Base-by-base conservation (phyloP, 2,797 vertebrate genomes). In the Hirundo rustica region DNA sequence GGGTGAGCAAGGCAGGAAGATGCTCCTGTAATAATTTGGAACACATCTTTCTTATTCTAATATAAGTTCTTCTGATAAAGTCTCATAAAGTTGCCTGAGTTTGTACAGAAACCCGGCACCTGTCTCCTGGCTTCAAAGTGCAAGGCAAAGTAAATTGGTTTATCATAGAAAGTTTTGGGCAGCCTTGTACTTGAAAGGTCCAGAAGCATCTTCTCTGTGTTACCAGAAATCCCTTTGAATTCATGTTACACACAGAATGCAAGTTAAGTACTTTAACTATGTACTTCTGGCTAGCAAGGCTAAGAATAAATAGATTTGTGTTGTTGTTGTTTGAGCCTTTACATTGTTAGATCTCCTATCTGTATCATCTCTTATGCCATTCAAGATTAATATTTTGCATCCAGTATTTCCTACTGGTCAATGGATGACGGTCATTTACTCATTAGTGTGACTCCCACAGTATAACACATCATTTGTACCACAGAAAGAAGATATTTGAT, bases 1-100 rank as follows among this genome's bases (percentile, higher is more conserved):
- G 70, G n/a, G 62, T 85, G 85, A 81, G 62, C 85, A 95, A 86
- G 44, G 38, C 50, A 85, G 23, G 16, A 38, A 76, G 91, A 85
- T 92, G 20, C 21, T 93, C 19, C 71, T 79, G 91, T 68, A 85
- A 83, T 44, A 42, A 74, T 67, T 62, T 75, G 76, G 81, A 85
- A 81, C 17, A 20, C 2, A 1, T 74, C 72, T 34, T 67, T 95
- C 42, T 93, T 95, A 75, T 23, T 64, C 55, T 65, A 60, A 38
- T 66, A 93, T 26, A 71, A 32, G 93, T 97, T 97, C 96, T 97
- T 97, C 58, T 97, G 97, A 97, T 92, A 60, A 53, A 42, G 97
- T 94, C 96, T 97, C 90, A 55, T 98, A 98, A 97, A 90, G 67
- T 30, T 66, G 18, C 8, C 17, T 23, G 60, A n/a, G 67, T 85